Percentiles rank a stretch among this genome's conserved stretches.
These are phyloP conservation scores for Cherax destructor DNA, from an alignment of 1,140 invertebrate species.

Conservation along the genomic window DNA sequence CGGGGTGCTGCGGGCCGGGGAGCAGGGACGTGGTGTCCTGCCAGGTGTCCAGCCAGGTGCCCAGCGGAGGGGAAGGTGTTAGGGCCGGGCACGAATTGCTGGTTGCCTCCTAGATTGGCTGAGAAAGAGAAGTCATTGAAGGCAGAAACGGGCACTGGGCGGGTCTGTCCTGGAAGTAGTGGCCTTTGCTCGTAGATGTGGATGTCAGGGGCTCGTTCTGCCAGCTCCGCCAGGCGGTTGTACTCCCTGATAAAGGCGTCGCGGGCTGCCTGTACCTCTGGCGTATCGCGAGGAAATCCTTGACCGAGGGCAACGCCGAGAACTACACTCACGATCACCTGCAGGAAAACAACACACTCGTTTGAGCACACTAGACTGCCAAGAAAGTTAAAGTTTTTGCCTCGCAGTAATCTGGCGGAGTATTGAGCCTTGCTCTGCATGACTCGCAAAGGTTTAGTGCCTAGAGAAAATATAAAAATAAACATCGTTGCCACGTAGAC, in stretches of 20 bases:
- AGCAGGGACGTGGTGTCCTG: conserved; percentile 5
- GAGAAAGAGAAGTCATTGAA: conserved; percentile 63
- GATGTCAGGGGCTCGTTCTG: conserved; percentile 48
- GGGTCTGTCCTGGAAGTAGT: not conserved
- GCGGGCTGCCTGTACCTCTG: conserved; percentile 39
- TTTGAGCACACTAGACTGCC: not conserved
- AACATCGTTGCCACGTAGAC: too few relatives aligned
- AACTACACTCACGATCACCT: conserved; percentile 58
- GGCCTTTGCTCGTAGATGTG: conserved; percentile 55
- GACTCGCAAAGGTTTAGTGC: not conserved
- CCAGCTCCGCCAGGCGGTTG: conserved; percentile 60
- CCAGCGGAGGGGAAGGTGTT: conserved; percentile 53
- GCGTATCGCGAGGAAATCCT: conserved; percentile 47
- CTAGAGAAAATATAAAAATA: not conserved
- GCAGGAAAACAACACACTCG: not conserved
- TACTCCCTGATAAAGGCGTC: conserved; percentile 53
- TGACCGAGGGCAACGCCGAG: conserved; percentile 43
- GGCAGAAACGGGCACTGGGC: conserved; percentile 1
- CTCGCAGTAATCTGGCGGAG: not conserved
- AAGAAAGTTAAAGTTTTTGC: conserved; percentile 2
- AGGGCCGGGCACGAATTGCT: conserved; percentile 52
- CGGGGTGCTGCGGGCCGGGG: not conserved
- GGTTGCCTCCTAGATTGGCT: conserved; percentile 40
- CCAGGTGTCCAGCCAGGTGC: conserved; percentile 40
- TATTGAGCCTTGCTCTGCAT: not conserved